Conservation (phyloP, 37 sponge, comb jelly and placozoan species). For the Halichondria panicea region DNA sequence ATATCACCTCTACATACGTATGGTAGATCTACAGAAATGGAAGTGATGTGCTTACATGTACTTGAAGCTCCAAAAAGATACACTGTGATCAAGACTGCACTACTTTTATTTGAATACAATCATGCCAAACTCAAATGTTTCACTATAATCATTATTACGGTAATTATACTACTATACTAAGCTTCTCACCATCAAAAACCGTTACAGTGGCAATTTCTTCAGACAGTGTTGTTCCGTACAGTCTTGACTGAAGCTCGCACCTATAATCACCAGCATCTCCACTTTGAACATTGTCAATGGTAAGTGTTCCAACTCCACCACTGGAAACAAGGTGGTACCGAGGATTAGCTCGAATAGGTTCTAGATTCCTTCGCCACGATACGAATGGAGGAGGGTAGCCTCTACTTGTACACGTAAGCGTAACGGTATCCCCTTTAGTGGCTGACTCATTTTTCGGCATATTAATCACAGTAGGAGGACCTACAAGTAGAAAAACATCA, state of each 20-base stretch:
- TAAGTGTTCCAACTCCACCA: slow-evolving; percentile 37
- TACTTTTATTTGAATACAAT: background rate
- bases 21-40: slow-evolving; percentile 22
- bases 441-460: background rate
- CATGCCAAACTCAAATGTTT: background rate
- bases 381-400: slow-evolving; percentile 61
- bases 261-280: slow-evolving; percentile 41
- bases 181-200: slow-evolving; percentile 54
- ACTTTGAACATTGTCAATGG: slow-evolving; percentile 12
- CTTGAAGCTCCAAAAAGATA: no score
- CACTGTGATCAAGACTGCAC: no score
- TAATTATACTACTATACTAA: background rate
- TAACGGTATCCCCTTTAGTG: slow-evolving; percentile 12
- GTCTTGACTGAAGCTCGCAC: slow-evolving; percentile 23
- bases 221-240: slow-evolving; percentile 4
- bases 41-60: no score
- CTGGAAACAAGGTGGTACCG: slow-evolving; percentile 17
- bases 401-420: slow-evolving; percentile 38
- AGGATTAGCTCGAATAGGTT: slow-evolving; percentile 4
- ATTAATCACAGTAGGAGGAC: background rate
- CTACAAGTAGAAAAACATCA: background rate
- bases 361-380: slow-evolving; percentile 37
- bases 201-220: background rate
- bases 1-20: slow-evolving; percentile 21
- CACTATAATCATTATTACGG: background rate